Conservation (phyloP, 2,797 vertebrate genomes). For the Channa striata region DNA sequence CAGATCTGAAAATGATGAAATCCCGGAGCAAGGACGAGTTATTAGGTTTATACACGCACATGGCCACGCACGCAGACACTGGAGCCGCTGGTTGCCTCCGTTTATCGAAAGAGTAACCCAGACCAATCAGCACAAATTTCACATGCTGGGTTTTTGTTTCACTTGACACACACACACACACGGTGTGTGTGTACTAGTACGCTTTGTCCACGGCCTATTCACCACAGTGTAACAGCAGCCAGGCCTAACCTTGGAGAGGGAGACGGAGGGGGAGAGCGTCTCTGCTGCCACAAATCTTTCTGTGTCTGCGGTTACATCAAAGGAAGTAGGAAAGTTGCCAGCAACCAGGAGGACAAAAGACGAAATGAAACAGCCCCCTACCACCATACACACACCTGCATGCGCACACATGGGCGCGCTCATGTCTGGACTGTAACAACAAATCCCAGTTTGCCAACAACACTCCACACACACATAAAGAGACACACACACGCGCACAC, state of each 20-base stretch:
- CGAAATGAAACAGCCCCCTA: constrained; percentile 20
- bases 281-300: constrained; percentile 60
- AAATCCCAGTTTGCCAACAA: constrained; percentile 53
- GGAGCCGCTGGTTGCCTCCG: constrained; percentile 10
- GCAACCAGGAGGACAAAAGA: constrained; percentile 28
- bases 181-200: constrained; percentile 10
- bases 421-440: constrained; percentile 16
- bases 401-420: neutral
- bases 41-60: constrained; percentile 20
- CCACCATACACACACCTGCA: neutral
- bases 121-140: constrained; percentile 43
- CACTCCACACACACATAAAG: neutral
- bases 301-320: constrained; percentile 62
- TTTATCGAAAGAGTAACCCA: constrained; percentile 13
- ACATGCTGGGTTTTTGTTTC: constrained; percentile 26
- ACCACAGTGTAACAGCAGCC: constrained; percentile 41
- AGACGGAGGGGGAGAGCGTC: neutral
- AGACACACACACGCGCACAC: neutral
- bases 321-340: constrained; percentile 52
- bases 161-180: neutral
- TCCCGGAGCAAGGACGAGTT: constrained; percentile 37
- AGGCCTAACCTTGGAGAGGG: constrained; percentile 44
- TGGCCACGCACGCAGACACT: neutral
- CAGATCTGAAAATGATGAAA: constrained; percentile 50
- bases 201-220: constrained; percentile 58